Base-by-base conservation (phyloP, 2,113 vertebrate species). In the Ictalurus furcatus region DNA sequence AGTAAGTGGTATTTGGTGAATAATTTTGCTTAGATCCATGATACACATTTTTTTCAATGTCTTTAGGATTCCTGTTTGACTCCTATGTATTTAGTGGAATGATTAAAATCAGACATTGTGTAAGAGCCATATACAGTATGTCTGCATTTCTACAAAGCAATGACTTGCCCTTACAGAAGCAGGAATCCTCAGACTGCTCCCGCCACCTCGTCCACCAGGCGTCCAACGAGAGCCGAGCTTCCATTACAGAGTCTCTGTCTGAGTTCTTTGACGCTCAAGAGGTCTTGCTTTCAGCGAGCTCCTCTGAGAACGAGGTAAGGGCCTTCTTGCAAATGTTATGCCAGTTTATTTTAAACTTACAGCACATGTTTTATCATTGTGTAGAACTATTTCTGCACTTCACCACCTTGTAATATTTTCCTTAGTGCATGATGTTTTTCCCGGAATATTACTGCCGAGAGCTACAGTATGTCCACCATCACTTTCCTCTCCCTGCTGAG, bases 231-330 rank as follows among this genome's bases (percentile, higher is more conserved):
- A 99, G 98, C 92, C 95, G 97, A 73, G 94, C 97, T 2, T 99
- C 98, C 59, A 95, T 99, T 52, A 95, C 97, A 6, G 98, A 99
- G 93, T 99, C 98, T 34, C 93, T 99, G 83, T 97, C 97, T 0
- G 98, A 99, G 94, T 99, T 99, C 93, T 99, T 98, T 91, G 98
- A 99, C 88, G 98, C 98, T 17, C 98, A 99, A 90, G 98, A 99
- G 93, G 97, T 99, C 79, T 94, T 99, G 0, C 89, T 99, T 87
- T 99, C 98, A 80, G 97, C 98, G 5, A 99, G 98, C 90, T 99
- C 98, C 91, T 99, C 98, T 90, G 98, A 99, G 95, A 99, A 99
- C 65, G 98, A 99, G 97, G 98, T 99, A 71, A 92, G 95, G 65
- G 30, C 17, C 5, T 76, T 34, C 3, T 5, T 40, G 65, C 58